These are phyloP conservation scores for Pecten maximus DNA, from an alignment of 2,888 invertebrate genomes.

Conservation along the genomic window DNA sequence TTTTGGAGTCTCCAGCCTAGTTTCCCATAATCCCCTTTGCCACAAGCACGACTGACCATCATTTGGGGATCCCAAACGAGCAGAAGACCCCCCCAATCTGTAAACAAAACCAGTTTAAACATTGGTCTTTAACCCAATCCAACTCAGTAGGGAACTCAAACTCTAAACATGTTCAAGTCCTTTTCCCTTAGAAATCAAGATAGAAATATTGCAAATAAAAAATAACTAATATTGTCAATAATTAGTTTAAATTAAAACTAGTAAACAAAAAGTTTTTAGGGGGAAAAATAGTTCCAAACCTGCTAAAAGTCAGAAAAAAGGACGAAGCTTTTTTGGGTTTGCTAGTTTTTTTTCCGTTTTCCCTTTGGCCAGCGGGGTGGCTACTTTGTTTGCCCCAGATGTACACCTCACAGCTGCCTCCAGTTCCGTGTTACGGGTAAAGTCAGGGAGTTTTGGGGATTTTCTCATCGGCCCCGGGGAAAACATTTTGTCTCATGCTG, in stretches of 20 bases:
- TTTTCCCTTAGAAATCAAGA: no score
- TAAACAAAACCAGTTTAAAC: no score
- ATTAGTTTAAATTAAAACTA: no score
- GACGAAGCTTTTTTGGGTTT: constrained; percentile 85
- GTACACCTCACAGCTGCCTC: constrained; percentile 84
- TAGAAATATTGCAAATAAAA: no score
- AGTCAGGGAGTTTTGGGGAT: constrained; percentile 64
- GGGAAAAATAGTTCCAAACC: constrained; percentile 78
- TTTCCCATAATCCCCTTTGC: constrained; percentile 87
- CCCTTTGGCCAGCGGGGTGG: constrained; percentile 86
- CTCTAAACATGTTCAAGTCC: no score
- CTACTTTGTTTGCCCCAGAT: constrained; percentile 88
- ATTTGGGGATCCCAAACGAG: constrained; percentile 86
- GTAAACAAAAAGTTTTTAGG: no score
- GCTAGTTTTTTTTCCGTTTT: constrained; percentile 86
- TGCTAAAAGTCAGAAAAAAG: constrained; percentile 86
- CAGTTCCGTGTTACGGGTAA: constrained; percentile 42
- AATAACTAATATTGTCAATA: no score
- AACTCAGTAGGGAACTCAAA: no score
- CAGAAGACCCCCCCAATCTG: constrained; percentile 87
- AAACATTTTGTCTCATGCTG: constrained; percentile 77
- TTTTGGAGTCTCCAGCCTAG: constrained; percentile 87
- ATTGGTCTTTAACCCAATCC: no score
- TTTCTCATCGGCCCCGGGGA: constrained; percentile 72
- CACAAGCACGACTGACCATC: constrained; percentile 86